Percentiles rank a stretch among this genome's conserved stretches.
phyloP scores from a whole-genome alignment of 30 jellyfish, hydroid and myxozoan species.

The Morbakka virulenta region DNA sequence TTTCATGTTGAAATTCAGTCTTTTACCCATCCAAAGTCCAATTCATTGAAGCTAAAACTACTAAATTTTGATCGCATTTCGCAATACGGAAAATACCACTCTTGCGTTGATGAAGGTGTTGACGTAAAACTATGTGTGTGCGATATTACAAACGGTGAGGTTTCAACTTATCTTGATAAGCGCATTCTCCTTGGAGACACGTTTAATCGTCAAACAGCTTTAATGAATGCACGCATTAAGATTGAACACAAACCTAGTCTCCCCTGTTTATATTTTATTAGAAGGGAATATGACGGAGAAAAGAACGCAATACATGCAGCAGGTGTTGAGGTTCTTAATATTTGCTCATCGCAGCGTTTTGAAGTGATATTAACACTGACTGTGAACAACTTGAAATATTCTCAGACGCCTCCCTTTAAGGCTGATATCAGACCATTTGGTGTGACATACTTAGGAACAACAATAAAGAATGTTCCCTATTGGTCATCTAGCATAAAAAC shows the following conservation, averaged over 20 bases:
- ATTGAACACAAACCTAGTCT: no score
- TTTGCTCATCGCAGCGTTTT: neutral
- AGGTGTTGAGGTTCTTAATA: constrained; percentile 19
- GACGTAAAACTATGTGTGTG: constrained; percentile 75
- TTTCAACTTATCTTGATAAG: no score
- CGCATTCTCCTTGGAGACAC: no score
- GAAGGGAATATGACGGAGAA: neutral
- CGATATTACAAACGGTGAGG: constrained; percentile 20
- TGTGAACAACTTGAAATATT: constrained; percentile 3
- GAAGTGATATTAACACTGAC: neutral
- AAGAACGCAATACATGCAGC: neutral
- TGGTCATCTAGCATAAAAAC: no score
- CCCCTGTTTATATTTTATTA: no score
- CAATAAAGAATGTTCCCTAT: no score
- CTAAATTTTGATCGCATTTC: constrained; percentile 74
- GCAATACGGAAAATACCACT: constrained; percentile 69
- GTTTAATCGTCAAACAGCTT: neutral
- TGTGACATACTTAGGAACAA: no score
- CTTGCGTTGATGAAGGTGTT: constrained; percentile 70
- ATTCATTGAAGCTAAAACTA: constrained; percentile 39
- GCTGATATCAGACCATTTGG: no score
- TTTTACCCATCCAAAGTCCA: neutral
- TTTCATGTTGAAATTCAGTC: constrained; percentile 70
- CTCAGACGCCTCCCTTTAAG: no score
- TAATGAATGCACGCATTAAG: neutral